Evolutionary conservation across 2,888 invertebrate species (phyloP).

Genomic region (Graphium colonna): DNA sequence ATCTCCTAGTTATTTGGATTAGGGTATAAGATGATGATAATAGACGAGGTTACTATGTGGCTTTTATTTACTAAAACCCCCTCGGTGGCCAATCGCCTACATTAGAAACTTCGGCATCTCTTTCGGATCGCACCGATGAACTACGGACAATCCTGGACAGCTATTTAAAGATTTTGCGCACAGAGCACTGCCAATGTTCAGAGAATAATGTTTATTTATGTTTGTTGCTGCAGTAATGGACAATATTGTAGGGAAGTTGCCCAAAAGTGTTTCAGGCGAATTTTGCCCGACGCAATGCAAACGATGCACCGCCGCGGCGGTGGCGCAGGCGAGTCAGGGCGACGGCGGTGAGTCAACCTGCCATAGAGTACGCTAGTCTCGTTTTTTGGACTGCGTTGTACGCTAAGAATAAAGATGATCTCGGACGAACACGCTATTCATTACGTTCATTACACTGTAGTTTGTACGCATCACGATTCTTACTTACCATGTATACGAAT

Average conservation of each 20-base stretch:
- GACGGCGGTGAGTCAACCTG: conserved; percentile 60
- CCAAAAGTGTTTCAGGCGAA: conserved; percentile 53
- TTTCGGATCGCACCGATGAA: not conserved
- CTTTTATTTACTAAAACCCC: too few relatives aligned
- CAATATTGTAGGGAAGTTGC: conserved; percentile 49
- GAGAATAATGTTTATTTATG: not conserved
- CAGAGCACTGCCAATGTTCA: not conserved
- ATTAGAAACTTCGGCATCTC: too few relatives aligned
- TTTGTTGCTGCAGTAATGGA: conserved; percentile 25
- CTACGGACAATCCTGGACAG: not conserved
- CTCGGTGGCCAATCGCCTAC: too few relatives aligned
- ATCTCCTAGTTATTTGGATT: too few relatives aligned
- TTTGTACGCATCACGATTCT: not conserved
- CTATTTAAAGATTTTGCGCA: not conserved
- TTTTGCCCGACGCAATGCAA: conserved; percentile 60
- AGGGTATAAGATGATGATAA: too few relatives aligned
- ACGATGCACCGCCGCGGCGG: conserved; percentile 61
- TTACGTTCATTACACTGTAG: not conserved
- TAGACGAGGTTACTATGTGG: too few relatives aligned
- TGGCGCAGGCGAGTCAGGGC: conserved; percentile 56
- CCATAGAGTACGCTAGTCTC: conserved; percentile 30
- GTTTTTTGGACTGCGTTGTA: conserved; percentile 5
- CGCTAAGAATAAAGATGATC: conserved; percentile 3
- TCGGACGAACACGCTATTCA: not conserved
- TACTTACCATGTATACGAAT: not conserved